Base-by-base conservation (phyloP, 2,113 vertebrate species). In the Calypte anna region DNA sequence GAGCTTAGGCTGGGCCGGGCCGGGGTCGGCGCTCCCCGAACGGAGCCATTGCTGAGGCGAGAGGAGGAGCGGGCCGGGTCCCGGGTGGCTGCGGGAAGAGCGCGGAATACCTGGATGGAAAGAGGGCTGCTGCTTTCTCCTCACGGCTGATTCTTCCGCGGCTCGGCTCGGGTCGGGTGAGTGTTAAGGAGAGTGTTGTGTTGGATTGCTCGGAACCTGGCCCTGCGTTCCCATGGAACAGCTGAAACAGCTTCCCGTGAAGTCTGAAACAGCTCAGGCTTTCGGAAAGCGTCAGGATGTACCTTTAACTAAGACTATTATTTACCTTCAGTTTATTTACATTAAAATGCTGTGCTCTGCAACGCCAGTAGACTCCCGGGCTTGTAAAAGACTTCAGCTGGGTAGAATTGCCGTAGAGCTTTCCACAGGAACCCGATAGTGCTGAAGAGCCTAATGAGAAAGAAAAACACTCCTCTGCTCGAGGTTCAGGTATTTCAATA, bases 141-240 rank as follows among this genome's bases (percentile, higher is more conserved):
- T 12, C 5, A 1, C 40, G 11, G 55, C 40, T 14, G 1, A 0
- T 28, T 13, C 40, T 40, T 40, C 40, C 40, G 40, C 50, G 12
- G 4, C 19, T 44, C 50, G 12, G 4, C 19, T 44, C 53, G 38
- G 68, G 27, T 21, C 80, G 31, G 89, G 86, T 92, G 55, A 96
- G 91, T 25, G 55, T 4, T 10, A 6, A 12, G 61, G 16, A 30
- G 53, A 0, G 46, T 1, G 24, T 53, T 28, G 1, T 0, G 3
- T 5, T 3, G 62, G 51, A 17, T 23, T 6, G 20, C 55, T 51
- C 28, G 61, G 7, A 6, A 12, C 30, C 53, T 12, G 86, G 43
- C 74, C 11, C 16, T 14, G 77, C 48, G 17, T 58, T 55, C 48
- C 59, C 36, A 19, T 2, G 7, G 40, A 40, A 40, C 40, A 40